Conservation (phyloP, 2,888 invertebrate species). For the Noctua pronuba region DNA sequence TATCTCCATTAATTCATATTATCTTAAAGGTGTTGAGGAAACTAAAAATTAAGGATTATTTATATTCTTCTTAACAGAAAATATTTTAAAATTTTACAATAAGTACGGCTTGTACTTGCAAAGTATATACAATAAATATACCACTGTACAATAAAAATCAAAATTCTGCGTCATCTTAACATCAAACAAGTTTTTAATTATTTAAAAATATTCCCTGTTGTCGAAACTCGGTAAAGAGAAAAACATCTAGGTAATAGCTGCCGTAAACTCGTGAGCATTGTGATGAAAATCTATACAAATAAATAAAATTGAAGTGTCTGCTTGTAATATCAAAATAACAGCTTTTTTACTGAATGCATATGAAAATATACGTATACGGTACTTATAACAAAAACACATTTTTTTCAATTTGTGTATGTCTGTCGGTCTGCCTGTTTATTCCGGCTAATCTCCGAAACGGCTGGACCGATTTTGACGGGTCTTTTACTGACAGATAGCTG, state of each 20-base stretch:
- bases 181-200: background rate
- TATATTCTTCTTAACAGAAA: no score
- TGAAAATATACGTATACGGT: no score
- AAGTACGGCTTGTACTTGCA: background rate
- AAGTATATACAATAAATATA: background rate
- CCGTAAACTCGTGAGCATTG: background rate
- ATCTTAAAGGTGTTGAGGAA: background rate
- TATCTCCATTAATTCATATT: background rate
- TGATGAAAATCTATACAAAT: slow-evolving; percentile 6
- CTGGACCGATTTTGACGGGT: no score
- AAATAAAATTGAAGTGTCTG: no score
- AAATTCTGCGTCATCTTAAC: background rate
- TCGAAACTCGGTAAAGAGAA: background rate
- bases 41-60: background rate
- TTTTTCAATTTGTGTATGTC: no score
- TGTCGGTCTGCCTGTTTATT: no score
- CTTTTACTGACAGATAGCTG: no score
- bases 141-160: background rate
- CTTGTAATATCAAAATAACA: no score
- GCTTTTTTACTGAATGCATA: no score
- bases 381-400: no score
- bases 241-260: slow-evolving; percentile 18
- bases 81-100: background rate
- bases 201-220: slow-evolving; percentile 12
- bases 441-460: no score